Base-by-base conservation (phyloP, 2,888 invertebrate species). In the Eristalis tenax region DNA sequence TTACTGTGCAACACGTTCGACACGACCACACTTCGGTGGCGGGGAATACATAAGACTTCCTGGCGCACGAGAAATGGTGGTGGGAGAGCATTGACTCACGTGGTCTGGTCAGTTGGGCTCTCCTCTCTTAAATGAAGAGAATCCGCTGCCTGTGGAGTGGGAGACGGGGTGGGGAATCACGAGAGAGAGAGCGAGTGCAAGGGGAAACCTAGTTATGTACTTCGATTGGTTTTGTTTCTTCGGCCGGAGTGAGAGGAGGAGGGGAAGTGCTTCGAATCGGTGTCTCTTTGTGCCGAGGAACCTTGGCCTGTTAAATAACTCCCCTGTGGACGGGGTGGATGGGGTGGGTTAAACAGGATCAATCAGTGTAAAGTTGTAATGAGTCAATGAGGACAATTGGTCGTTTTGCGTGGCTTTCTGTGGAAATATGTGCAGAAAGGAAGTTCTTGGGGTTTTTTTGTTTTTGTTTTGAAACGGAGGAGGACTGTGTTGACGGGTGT, bases 1-100 rank as follows among this genome's bases (percentile, higher is more conserved):
- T 73, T 77, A 64, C 63, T 79, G 71, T 69, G 87, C 83, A 83
- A 83, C 87, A 87, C 73, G 86, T 83, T 74, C 74, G 84, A 66
- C 23, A 10, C 26, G 35, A 32, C 11, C 1, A 11, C 13, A 13
- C 50, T 8, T 32, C 32, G 32, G 32, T 10, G 50, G 50, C 50
- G 50, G 59, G 59, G 59, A 59, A 28, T 63, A 28, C 8, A 35
- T 38, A 38, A 66, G 78, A 61, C 26, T 61, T 66, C 71, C 38
- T 35, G 11, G n/a, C 59, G 77, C 38, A 85, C 50, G 57, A 68
- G 77, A 64, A 85, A 73, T 65, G n/a, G 66, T 43, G 61, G 59
- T 26, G 13, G 4, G 56, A 11, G 26, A 23, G 26, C 26, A 15
- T 26, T 0, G 64, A 38, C 83, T 87, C 86, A 87, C 86, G 86